These are phyloP conservation scores for Smithornis capensis DNA, from an alignment of 2,113 vertebrate species.

Conservation along the genomic window DNA sequence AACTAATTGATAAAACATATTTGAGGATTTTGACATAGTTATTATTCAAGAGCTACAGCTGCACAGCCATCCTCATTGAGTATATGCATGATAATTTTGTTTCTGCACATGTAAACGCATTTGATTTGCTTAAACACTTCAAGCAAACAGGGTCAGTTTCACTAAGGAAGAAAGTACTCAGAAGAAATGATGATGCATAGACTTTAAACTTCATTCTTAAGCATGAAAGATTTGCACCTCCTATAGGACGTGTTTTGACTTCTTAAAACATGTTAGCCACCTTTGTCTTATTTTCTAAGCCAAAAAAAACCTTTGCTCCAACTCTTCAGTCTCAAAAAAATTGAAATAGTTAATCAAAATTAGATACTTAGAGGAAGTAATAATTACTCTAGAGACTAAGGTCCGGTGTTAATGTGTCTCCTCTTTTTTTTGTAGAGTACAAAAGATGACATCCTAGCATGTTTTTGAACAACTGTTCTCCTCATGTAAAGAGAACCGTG, in stretches of 20 bases:
- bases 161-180: background rate
- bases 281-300: background rate
- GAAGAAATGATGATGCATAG: background rate
- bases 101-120: background rate
- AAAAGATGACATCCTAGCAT: background rate
- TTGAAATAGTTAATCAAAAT: background rate
- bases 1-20: background rate
- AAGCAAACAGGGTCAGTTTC: background rate
- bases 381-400: background rate
- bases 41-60: background rate
- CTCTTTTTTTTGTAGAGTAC: background rate
- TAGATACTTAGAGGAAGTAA: background rate
- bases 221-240: background rate
- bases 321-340: background rate
- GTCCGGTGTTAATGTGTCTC: background rate
- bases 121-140: background rate
- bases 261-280: background rate
- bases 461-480: background rate
- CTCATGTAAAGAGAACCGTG: background rate
- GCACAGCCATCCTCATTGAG: background rate
- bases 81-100: background rate
- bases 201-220: background rate
- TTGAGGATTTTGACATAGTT: background rate
- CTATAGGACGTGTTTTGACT: background rate
- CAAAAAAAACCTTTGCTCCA: background rate